phyloP scores from a whole-genome alignment of 2,113 vertebrate genomes.

The Sprattus sprattus region DNA sequence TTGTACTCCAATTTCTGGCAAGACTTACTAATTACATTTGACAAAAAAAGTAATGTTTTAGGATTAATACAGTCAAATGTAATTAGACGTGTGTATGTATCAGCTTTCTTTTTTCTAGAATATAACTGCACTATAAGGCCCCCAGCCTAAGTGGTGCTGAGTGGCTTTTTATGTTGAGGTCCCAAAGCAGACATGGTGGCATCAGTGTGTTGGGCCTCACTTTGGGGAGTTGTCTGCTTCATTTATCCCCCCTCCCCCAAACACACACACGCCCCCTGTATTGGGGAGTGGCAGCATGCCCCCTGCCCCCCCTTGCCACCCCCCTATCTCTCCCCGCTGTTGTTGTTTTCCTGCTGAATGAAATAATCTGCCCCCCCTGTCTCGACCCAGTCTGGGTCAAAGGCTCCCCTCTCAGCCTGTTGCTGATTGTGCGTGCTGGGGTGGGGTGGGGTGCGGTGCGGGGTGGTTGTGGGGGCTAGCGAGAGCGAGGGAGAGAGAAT shows the following conservation, averaged over 20 bases:
- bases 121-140: neutral
- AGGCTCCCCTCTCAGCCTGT: conserved; percentile 76
- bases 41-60: neutral
- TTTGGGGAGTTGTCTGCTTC: conserved; percentile 36
- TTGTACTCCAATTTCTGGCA: neutral
- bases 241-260: neutral
- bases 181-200: conserved; percentile 30
- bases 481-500: conserved; percentile 65
- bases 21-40: neutral
- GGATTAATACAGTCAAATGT: conserved; percentile 7
- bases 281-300: conserved; percentile 68
- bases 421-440: conserved; percentile 76
- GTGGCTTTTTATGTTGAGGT: neutral
- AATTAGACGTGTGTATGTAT: neutral
- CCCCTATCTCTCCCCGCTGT: conserved; percentile 61
- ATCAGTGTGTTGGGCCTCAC: conserved; percentile 39
- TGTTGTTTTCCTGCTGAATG: conserved; percentile 80
- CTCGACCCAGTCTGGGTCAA: conserved; percentile 76
- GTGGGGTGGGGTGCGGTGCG: conserved; percentile 19
- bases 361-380: conserved; percentile 74
- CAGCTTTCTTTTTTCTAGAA: neutral
- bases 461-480: conserved; percentile 55
- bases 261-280: conserved; percentile 5
- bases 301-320: conserved; percentile 57
- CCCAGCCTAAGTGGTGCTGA: neutral